Evolutionary conservation across 2,113 vertebrate genomes (phyloP), one percentile per base, ranked within the genome.

Genomic region (Plotosus lineatus): DNA sequence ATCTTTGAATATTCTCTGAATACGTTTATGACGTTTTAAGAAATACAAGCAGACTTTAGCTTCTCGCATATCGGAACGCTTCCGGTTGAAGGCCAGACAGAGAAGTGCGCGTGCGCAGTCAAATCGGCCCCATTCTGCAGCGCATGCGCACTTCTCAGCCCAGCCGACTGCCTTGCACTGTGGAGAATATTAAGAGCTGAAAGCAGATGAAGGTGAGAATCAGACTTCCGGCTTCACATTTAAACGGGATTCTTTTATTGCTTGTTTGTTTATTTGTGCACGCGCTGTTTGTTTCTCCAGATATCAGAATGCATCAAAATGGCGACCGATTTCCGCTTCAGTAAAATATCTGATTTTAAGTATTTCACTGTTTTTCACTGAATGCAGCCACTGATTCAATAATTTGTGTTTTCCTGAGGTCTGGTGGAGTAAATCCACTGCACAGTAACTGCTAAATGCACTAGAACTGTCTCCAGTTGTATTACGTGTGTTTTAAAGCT

Each of bases 61-160:
- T 28, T 69, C 65, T 46, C 5, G 23, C 12, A 7, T 48, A 1
- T 48, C 10, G 1, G 15, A 48, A 4, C 17, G 46, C 69, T 73
- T 73, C 69, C 69, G 46, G 69, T 73, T 51, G 1, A 23, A 73
- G 68, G 14, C 14, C 12, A 17, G 3, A 51, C 17, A 11, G 36
- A 17, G 17, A 46, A 15, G n/a, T 38, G 75, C 75, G 75, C 71
- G 51, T 80, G 69, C 46, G 50, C 63, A 2, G 1, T 8, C 42
- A 21, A 19, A 3, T 42, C 8, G 0, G 12, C 17, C 15, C 12
- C n/a, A 19, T 53, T n/a, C 0, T 3, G 75, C 33, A 17, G 85
- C 85, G 85, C 85, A 86, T 86, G 85, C 82, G 75, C 85, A 12
- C n/a, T n/a, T n/a, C n/a, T n/a, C n/a, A n/a, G n/a, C n/a, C n/a